Evolutionary conservation across 2,113 vertebrate genomes (phyloP), one percentile per base, ranked within the genome.

Genomic region (Lota lota): DNA sequence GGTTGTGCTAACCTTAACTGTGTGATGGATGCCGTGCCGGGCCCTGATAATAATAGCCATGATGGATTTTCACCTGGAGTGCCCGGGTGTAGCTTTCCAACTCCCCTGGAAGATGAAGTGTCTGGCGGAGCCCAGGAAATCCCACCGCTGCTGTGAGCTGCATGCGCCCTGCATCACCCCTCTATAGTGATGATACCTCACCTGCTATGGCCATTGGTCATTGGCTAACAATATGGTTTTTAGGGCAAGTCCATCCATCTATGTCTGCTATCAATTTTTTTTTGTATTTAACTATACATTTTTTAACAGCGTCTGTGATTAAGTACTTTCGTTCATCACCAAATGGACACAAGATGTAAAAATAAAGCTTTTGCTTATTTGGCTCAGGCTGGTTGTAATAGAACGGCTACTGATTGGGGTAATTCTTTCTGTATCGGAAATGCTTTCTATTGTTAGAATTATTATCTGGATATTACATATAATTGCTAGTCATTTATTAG

Each of bases 11-110:
- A 56, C 50, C 66, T 68, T 57, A 50, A 59, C n/a, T 8, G 60
- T 76, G 22, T 71, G 54, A 66, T 15, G 51, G 79, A 59, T 59
- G 66, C 19, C 57, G 61, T 24, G 36, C 61, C 19, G 64, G 53
- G 64, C 64, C 66, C 65, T 57, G 77, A 64, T 75, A 79, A 79
- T 79, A 75, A 79, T 75, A 79, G 77, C 68, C 66, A 68, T 79
- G 77, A 79, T 75, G 73, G 77, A 79, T 75, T 72, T 72, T 70
- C 72, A 68, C 64, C 68, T 75, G 77, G 70, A 66, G 51, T 64
- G 8, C 10, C 63, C 50, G 47, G 50, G 60, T 64, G 66, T 20
- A 18, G 22, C 61, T 63, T 22, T 28, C 66, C 64, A 62, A 24
- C 66, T 59, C 61, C 28, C 66, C 56, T 28, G 21, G 53, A 58